Evolutionary conservation across 2,888 invertebrate species (phyloP), one percentile per base, ranked within the genome.

Genomic region (Vandiemenella viatica): DNA sequence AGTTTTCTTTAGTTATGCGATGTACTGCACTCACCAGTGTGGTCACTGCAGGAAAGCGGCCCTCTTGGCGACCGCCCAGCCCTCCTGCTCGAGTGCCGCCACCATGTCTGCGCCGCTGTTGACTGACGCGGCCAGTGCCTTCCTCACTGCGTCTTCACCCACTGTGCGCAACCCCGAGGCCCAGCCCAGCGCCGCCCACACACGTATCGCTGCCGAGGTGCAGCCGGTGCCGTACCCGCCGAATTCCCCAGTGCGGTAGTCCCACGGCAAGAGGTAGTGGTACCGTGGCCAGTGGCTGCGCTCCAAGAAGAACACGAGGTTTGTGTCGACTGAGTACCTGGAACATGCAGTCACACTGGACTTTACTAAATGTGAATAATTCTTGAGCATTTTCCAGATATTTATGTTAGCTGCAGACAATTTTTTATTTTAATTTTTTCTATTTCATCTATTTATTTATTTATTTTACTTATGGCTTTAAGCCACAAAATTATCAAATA

Each of bases 201-300:
- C 71, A 40, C 81, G 71, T 45, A 88, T 80, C 58, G 82, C 74
- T 1, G 76, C 72, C 0, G 82, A 77, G 0, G 76, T 74, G 50
- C 74, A 78, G 5, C 82, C 86, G 0, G 65, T 60, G 51, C 74
- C 75, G 59, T 41, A 62, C 41, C 75, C 74, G 3, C 88, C 88
- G 55, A 74, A 88, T 65, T 89, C 88, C 7, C 83, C 81, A n/a
- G 77, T 78, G 60, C 84, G 83, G 66, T 84, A 88, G 60, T 89
- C 88, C 67, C 79, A 77, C 0, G 86, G 83, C 18, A 83, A 63
- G 18, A 84, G 60, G 58, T 88, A 87, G 60, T 89, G 88, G 61
- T 85, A 89, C 53, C 81, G 79, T 0, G 80, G 77, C 88, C 88
- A 88, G 61, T 80, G 80, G 3, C 79, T 79, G 63, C 81, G 83